Percentiles rank a stretch among this genome's conserved stretches.
Conservation (phyloP, 2,113 vertebrate species). For the Dolichallabes microphthalmus region DNA sequence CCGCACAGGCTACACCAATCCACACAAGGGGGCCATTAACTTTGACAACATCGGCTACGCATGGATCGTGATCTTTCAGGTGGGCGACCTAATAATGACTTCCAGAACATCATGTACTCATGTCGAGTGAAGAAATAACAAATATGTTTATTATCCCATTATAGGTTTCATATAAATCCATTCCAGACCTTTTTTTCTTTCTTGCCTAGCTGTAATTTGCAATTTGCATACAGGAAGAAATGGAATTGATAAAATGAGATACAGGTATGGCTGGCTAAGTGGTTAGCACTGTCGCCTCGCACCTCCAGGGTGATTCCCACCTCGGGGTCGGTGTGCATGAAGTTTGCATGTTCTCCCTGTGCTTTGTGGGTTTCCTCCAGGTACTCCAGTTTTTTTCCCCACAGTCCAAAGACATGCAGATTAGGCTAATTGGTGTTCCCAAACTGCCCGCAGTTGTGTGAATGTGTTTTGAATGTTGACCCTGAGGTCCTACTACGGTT, state of each 20-base stretch:
- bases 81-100: slow-evolving; percentile 50
- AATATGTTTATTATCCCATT: neutral
- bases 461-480: no score
- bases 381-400: no score
- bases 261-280: no score
- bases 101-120: neutral
- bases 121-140: neutral
- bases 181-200: neutral
- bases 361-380: no score
- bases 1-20: slow-evolving; percentile 86
- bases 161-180: neutral
- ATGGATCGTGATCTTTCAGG: slow-evolving; percentile 99
- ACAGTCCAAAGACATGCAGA: no score
- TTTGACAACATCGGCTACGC: slow-evolving; percentile 98
- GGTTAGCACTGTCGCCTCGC: no score
- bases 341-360: no score
- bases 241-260: neutral
- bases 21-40: slow-evolving; percentile 97
- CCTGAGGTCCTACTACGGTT: no score
- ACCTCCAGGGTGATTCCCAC: no score
- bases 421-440: no score
- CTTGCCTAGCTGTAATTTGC: neutral
- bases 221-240: neutral
- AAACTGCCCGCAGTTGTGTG: no score
- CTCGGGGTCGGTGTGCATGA: no score